phyloP scores from a whole-genome alignment of 2,888 invertebrate species.

The Tachystola acroxantha region DNA sequence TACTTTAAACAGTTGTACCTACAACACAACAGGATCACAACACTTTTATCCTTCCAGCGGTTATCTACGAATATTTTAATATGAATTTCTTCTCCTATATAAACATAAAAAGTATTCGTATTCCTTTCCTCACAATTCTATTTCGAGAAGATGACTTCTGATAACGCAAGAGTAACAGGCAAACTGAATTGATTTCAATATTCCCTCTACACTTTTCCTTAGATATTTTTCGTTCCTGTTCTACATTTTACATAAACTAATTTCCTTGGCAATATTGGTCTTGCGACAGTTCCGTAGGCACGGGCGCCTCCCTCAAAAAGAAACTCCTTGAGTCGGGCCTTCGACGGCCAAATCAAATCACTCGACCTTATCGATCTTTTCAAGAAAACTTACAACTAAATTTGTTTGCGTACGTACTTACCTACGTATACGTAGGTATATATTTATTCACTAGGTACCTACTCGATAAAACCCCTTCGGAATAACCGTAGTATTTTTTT shows the following conservation, averaged over 20 bases:
- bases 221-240: slow-evolving; percentile 71
- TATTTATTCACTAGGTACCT: slow-evolving; percentile 3
- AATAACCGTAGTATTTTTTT: slow-evolving; percentile 10
- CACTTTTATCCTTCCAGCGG: no score
- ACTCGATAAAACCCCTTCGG: background rate
- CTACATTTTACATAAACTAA: slow-evolving; percentile 78
- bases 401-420: slow-evolving; percentile 50
- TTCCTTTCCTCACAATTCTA: slow-evolving; percentile 37
- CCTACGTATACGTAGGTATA: slow-evolving; percentile 1
- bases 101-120: slow-evolving; percentile 33
- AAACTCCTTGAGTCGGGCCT: slow-evolving; percentile 59
- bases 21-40: no score
- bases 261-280: slow-evolving; percentile 77
- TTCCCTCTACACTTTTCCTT: slow-evolving; percentile 62
- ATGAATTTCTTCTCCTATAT: slow-evolving; percentile 40
- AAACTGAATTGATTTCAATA: slow-evolving; percentile 67
- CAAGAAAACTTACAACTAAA: slow-evolving; percentile 65
- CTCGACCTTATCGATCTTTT: slow-evolving; percentile 68
- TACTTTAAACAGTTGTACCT: no score
- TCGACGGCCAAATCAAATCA: slow-evolving; percentile 74
- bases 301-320: slow-evolving; percentile 64
- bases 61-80: no score
- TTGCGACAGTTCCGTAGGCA: slow-evolving; percentile 72
- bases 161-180: slow-evolving; percentile 45
- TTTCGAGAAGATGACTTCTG: slow-evolving; percentile 46